Conservation (phyloP, 37 sponge, comb jelly and placozoan genomes). For the Lycopodina hypogea region DNA sequence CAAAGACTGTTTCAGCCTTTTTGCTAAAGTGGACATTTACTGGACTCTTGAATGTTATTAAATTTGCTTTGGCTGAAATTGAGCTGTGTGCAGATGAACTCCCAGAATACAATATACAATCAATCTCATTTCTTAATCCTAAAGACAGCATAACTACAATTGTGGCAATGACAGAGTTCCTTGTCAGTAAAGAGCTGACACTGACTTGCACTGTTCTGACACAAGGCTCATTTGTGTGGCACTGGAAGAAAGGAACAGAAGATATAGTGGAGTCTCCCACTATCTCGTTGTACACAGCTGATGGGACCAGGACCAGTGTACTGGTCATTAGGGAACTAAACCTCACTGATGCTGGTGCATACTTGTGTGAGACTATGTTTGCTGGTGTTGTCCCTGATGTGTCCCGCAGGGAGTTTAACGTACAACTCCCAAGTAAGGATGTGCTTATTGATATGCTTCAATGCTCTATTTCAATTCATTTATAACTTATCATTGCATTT, state of each 20-base stretch:
- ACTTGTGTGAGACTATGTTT: constrained; percentile 20
- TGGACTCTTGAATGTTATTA: constrained; percentile 20
- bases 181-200: background rate
- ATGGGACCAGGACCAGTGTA: constrained; percentile 36
- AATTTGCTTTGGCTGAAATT: constrained; percentile 44
- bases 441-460: background rate
- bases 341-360: constrained; percentile 15
- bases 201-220: constrained; percentile 31
- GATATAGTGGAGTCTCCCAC: background rate
- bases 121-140: constrained; percentile 7
- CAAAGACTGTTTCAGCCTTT: background rate
- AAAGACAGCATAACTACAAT: background rate
- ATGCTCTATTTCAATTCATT: no score
- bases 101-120: background rate
- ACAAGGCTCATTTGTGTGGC: constrained; percentile 27
- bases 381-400: background rate
- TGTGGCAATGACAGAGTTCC: constrained; percentile 10
- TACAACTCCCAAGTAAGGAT: constrained; percentile 16
- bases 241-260: constrained; percentile 4
- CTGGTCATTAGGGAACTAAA: constrained; percentile 20
- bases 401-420: background rate
- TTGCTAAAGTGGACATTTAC: constrained; percentile 5
- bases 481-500: no score
- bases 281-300: no score
- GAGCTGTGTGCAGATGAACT: constrained; percentile 10